phyloP scores from a whole-genome alignment of 2,888 invertebrate species.

The Ectobius pallidus region DNA sequence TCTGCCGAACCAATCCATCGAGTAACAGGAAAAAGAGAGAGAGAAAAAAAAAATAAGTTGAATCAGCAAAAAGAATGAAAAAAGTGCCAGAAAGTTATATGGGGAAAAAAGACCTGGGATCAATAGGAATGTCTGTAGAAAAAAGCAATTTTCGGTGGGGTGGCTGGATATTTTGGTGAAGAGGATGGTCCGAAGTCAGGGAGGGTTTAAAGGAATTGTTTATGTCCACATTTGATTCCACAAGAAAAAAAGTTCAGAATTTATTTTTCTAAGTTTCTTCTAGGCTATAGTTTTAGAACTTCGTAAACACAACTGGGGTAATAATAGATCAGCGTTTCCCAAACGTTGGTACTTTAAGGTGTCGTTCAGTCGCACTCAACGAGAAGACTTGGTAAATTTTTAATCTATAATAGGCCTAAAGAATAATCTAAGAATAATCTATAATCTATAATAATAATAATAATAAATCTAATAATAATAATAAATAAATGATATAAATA shows the following conservation, averaged over 20 bases:
- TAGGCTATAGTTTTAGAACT: too few species aligned
- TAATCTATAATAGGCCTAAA: too few species aligned
- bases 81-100: conserved; percentile 26
- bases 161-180: background rate
- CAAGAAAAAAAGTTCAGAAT: background rate
- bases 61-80: conserved; percentile 32
- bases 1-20: conserved; percentile 31
- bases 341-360: too few species aligned
- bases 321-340: too few species aligned
- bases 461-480: too few species aligned
- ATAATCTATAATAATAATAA: too few species aligned
- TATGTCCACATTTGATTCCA: background rate
- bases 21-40: conserved; percentile 35
- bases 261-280: too few species aligned
- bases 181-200: background rate
- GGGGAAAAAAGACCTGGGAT: conserved; percentile 18
- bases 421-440: too few species aligned
- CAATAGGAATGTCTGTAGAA: conserved; percentile 38
- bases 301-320: too few species aligned
- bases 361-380: too few species aligned
- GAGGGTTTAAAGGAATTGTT: background rate
- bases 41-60: conserved; percentile 30
- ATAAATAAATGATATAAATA: too few species aligned
- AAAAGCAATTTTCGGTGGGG: conserved; percentile 14
- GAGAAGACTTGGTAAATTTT: too few species aligned